Percentiles rank a stretch among this genome's conserved stretches.
phyloP scores from a whole-genome alignment of 2,113 vertebrate species.

The Furnarius figulus region DNA sequence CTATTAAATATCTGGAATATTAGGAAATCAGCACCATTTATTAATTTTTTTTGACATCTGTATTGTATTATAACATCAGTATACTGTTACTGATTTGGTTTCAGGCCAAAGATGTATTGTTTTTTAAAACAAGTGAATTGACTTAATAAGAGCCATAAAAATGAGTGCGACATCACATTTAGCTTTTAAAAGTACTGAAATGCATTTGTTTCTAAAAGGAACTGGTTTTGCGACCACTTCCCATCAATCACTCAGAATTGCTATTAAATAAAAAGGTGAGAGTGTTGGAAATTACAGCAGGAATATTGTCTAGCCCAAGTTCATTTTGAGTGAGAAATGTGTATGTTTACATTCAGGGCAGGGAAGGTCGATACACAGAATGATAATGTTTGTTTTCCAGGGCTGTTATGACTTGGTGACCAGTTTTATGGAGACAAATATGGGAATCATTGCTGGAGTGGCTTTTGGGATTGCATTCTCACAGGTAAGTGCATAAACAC shows the following conservation, averaged over 20 bases:
- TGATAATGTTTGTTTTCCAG: conserved; percentile 68
- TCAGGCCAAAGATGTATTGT: not conserved
- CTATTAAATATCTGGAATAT: not conserved
- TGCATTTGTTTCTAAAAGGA: not conserved
- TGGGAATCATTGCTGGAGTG: conserved; percentile 96
- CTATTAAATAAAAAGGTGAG: not conserved
- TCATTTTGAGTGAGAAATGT: not conserved
- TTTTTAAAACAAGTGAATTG: not conserved
- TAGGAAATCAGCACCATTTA: not conserved
- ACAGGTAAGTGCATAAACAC: conserved; percentile 80
- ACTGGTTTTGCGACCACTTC: not conserved
- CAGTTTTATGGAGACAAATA: conserved; percentile 93
- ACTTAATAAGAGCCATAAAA: not conserved
- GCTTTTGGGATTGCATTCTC: conserved; percentile 97
- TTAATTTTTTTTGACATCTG: conserved; percentile 3
- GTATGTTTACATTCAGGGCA: not conserved
- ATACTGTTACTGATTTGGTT: not conserved
- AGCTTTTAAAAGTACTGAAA: not conserved
- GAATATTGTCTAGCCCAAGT: not conserved
- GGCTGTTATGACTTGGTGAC: conserved; percentile 96
- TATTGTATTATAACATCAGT: not conserved
- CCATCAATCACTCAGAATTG: not conserved
- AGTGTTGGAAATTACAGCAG: not conserved
- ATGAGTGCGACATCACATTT: not conserved
- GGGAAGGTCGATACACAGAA: not conserved